phyloP scores from a whole-genome alignment of 1,140 invertebrate genomes.

The Zaprionus lachaisei region DNA sequence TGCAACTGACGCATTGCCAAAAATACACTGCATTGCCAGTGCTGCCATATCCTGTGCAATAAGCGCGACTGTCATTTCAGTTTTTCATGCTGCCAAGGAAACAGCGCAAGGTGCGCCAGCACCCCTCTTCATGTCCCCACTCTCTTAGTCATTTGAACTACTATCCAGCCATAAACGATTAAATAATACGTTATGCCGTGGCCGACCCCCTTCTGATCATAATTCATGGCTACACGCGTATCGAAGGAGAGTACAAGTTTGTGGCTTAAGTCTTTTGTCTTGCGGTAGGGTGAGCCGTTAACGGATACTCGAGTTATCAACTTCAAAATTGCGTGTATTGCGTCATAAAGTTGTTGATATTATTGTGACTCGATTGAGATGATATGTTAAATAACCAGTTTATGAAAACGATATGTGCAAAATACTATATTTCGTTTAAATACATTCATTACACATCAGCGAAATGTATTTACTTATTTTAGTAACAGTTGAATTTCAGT shows the following conservation, averaged over 20 bases:
- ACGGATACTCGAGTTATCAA: slow-evolving; percentile 21
- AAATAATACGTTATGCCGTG: slow-evolving; percentile 66
- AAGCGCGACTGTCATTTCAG: slow-evolving; percentile 77
- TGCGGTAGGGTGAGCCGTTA: slow-evolving; percentile 46
- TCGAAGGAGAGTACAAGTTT: slow-evolving; percentile 46
- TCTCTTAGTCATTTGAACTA: slow-evolving; percentile 1
- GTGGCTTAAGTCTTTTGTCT: slow-evolving; percentile 69
- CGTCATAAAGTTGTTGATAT: slow-evolving; percentile 51
- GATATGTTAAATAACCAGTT: neutral
- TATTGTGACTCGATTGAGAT: slow-evolving; percentile 6
- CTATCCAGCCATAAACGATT: slow-evolving; percentile 56
- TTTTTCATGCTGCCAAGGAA: slow-evolving; percentile 64
- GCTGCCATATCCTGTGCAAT: slow-evolving; percentile 38
- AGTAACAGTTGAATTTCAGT: neutral
- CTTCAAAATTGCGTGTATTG: slow-evolving; percentile 43
- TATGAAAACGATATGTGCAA: neutral
- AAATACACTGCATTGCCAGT: slow-evolving; percentile 36
- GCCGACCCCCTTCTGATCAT: slow-evolving; percentile 40
- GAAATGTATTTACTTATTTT: too few species aligned
- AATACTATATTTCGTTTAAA: neutral
- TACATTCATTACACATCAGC: neutral
- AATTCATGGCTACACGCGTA: slow-evolving; percentile 29
- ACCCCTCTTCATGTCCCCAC: slow-evolving; percentile 1
- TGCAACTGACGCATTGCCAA: slow-evolving; percentile 80
- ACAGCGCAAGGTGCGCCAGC: slow-evolving; percentile 62